phyloP scores from a whole-genome alignment of 2,113 vertebrate species.

The Leptocoma aspasia region DNA sequence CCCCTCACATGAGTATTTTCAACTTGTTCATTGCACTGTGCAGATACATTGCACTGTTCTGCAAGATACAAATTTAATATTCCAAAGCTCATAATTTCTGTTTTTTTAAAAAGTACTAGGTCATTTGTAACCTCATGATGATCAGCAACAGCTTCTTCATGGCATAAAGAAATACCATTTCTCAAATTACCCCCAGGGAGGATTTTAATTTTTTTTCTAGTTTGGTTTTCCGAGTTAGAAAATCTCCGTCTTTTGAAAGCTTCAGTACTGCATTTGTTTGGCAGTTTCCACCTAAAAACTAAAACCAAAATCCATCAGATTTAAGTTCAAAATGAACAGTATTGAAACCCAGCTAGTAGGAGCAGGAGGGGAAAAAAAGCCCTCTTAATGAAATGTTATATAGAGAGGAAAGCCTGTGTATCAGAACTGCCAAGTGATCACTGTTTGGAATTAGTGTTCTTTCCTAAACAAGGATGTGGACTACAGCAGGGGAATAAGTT shows the following conservation, averaged over 20 bases:
- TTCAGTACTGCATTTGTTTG: not conserved
- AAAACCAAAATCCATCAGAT: not conserved
- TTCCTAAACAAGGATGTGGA: not conserved
- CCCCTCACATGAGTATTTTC: not conserved
- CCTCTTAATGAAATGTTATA: not conserved
- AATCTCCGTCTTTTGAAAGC: not conserved
- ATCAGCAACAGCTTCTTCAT: not conserved
- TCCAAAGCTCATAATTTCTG: not conserved
- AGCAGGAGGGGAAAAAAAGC: fast-evolving
- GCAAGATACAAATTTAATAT: not conserved
- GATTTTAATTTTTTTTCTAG: not conserved
- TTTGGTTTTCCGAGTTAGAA: not conserved
- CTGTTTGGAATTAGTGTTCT: not conserved
- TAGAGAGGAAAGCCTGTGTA: not conserved
- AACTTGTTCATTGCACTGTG: not conserved
- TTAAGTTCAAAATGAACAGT: not conserved
- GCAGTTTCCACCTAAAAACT: not conserved
- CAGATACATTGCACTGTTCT: not conserved
- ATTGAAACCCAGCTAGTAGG: not conserved
- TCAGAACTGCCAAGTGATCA: not conserved
- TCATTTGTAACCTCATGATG: not conserved
- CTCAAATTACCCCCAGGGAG: not conserved
- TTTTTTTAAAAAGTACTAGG: not conserved
- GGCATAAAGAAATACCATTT: not conserved
- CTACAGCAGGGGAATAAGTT: not conserved